These are phyloP conservation scores for Condylura cristata DNA, from an alignment of 2,113 vertebrate species.

Conservation along the genomic window DNA sequence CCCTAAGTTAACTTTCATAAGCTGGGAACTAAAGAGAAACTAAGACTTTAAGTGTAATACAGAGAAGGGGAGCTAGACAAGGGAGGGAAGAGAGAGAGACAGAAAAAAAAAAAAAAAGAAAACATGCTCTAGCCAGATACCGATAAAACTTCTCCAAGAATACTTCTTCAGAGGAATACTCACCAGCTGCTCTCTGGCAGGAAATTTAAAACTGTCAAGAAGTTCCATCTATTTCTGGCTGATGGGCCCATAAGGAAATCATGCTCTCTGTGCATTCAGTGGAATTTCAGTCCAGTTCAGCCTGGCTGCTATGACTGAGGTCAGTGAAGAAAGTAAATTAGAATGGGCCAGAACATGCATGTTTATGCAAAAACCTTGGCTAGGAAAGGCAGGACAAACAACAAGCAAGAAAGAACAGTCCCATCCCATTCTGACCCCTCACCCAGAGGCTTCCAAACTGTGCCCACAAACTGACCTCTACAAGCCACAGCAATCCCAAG, in stretches of 20 bases:
- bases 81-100: too few species aligned
- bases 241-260: slow-evolving; percentile 46
- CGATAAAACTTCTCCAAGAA: slow-evolving; percentile 58
- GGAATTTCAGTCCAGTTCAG: slow-evolving; percentile 53
- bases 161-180: slow-evolving; percentile 46
- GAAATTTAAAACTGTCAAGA: slow-evolving; percentile 73
- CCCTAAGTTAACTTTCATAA: slow-evolving; percentile 62
- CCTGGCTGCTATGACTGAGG: not conserved
- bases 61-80: fast-evolving
- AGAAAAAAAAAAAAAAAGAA: not conserved
- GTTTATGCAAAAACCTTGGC: not conserved
- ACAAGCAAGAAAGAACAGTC: not conserved
- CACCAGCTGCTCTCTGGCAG: slow-evolving; percentile 73
- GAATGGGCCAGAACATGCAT: not conserved
- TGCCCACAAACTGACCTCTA: not conserved
- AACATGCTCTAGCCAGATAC: slow-evolving; percentile 1
- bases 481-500: not conserved
- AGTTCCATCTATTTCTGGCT: slow-evolving; percentile 67
- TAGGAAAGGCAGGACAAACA: not conserved
- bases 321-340: not conserved
- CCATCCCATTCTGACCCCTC: not conserved
- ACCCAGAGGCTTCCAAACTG: not conserved
- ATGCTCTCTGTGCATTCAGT: not conserved
- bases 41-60: not conserved
- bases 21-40: not conserved